These are phyloP conservation scores for Microcebus griseorufus DNA, from an alignment of 2,113 vertebrate species.

Conservation along the genomic window DNA sequence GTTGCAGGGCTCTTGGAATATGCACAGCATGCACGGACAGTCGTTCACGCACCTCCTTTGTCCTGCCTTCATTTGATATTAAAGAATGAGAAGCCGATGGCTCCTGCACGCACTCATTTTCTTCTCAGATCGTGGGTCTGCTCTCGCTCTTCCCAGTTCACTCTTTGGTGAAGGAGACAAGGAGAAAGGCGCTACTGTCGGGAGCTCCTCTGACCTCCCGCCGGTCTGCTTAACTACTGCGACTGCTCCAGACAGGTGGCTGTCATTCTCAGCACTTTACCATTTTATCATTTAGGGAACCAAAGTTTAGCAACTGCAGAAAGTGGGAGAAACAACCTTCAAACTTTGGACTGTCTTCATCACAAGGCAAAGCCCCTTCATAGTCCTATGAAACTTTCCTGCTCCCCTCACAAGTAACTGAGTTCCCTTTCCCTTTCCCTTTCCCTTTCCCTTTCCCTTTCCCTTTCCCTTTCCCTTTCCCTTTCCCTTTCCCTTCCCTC, in stretches of 20 bases:
- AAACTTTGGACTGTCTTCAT: neutral
- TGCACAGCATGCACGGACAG: fast-evolving
- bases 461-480: too few species aligned
- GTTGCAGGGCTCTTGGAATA: neutral
- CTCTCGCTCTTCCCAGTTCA: neutral
- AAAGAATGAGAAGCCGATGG: fast-evolving
- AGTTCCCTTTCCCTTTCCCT: too few species aligned
- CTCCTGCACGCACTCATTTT: fast-evolving
- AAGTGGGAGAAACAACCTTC: neutral
- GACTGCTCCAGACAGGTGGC: fast-evolving
- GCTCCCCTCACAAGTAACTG: neutral
- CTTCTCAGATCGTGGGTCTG: neutral
- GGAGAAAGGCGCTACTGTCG: fast-evolving
- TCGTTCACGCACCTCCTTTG: fast-evolving
- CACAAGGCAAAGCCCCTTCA: neutral
- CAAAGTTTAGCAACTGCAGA: neutral
- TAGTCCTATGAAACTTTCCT: neutral
- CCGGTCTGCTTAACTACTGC: fast-evolving
- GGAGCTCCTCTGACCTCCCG: fast-evolving
- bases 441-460: too few species aligned
- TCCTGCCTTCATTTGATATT: fast-evolving
- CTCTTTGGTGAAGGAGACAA: neutral
- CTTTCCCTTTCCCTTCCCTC: too few species aligned
- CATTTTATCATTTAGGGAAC: neutral
- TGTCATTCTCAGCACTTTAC: neutral